Conservation (phyloP, 2,797 vertebrate species). For the Danio albolineatus region DNA sequence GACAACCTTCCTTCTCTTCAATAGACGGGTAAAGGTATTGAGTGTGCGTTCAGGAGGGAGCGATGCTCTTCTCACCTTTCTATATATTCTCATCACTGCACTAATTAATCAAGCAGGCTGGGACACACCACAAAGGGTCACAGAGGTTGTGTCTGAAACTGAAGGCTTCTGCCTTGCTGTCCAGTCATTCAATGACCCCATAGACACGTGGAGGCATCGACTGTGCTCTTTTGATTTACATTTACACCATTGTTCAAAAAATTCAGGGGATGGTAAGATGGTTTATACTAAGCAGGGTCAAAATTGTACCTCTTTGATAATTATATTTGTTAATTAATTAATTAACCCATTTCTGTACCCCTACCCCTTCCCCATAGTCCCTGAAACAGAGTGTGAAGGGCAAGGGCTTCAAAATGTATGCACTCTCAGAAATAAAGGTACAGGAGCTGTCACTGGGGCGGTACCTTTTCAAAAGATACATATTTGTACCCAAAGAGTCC, state of each 20-base stretch:
- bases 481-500: no score
- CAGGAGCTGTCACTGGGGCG: no score
- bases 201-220: background rate
- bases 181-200: background rate
- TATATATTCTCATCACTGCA: constrained; percentile 58
- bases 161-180: background rate
- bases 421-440: no score
- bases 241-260: background rate
- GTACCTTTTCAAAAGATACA: no score
- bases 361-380: no score
- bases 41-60: constrained; percentile 45
- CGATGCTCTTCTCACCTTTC: constrained; percentile 56
- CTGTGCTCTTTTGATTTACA: background rate
- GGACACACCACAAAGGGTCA: constrained; percentile 55
- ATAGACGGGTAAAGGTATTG: constrained; percentile 40
- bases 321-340: no score
- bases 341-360: no score
- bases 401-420: no score
- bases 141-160: background rate
- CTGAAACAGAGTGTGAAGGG: no score
- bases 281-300: background rate
- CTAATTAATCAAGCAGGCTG: constrained; percentile 68
- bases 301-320: no score
- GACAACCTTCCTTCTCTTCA: constrained; percentile 43
- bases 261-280: background rate